Percentiles rank a stretch among this genome's conserved stretches.
These are phyloP conservation scores for Laticauda laticaudata DNA, from an alignment of 2,113 vertebrate species.

Conservation along the genomic window DNA sequence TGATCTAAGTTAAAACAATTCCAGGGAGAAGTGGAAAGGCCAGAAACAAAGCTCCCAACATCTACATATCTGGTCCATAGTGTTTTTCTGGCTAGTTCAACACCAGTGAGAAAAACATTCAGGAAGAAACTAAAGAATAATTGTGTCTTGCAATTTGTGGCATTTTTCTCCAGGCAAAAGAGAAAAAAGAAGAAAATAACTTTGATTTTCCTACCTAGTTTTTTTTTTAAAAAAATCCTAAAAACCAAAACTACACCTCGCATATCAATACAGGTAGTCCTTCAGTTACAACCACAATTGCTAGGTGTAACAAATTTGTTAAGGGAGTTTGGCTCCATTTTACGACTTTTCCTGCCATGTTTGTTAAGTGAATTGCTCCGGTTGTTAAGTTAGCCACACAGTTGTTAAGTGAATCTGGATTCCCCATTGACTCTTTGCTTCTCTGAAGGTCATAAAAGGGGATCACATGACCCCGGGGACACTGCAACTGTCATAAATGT, in stretches of 20 bases:
- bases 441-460: no score
- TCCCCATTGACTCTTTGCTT: no score
- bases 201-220: slow-evolving; percentile 36
- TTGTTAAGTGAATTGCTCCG: no score
- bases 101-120: background rate
- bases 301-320: no score
- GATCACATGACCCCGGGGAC: no score
- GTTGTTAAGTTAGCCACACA: no score
- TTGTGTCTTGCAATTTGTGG: slow-evolving; percentile 32
- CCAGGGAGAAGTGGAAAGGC: slow-evolving; percentile 70
- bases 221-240: slow-evolving; percentile 1
- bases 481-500: no score
- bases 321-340: no score
- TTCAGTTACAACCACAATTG: no score
- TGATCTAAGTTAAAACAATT: slow-evolving; percentile 64
- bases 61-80: slow-evolving; percentile 47
- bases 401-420: no score
- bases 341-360: no score
- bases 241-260: background rate
- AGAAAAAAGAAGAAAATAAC: background rate
- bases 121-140: background rate
- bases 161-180: slow-evolving; percentile 13
- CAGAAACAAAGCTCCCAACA: slow-evolving; percentile 57
- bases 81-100: slow-evolving; percentile 29
- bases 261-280: background rate